Evolutionary conservation across 2,797 vertebrate species (phyloP), one percentile per base, ranked within the genome.

Genomic region (Tenualosa thibaudeaui): DNA sequence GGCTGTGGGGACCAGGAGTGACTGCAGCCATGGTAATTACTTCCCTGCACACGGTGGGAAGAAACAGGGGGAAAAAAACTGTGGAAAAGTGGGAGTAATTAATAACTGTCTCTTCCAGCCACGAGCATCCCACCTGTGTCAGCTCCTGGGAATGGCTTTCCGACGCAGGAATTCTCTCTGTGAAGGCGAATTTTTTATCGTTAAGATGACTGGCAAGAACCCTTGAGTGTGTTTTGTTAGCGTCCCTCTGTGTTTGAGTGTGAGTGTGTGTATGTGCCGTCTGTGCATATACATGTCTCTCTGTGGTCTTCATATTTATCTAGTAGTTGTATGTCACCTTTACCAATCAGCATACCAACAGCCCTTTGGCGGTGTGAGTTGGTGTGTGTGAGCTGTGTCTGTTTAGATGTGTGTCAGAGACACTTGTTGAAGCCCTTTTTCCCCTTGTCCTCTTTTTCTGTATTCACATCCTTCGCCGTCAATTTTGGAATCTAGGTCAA

Each of bases 21-120:
- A 78, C 40, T 10, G 83, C 49, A 82, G 83, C 90, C 91, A 89
- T 85, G 83, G 89, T 94, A 94, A 95, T 95, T 94, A 94, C 93
- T 94, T 93, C 90, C 90, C 89, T 87, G 85, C 68, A 54, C 31
- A 89, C 91, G 91, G 92, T 91, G 87, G 71, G 87, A 65, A 65
- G n/a, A 65, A 65, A 60, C 1, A 60, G 58, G 58, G 19, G 13
- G 9, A 65, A 65, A 43, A 75, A 75, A 75, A 91, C 91, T 91
- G 90, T 92, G 89, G 89, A 92, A 91, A 92, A 49, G 88, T 24
- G 87, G 89, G 90, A 90, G 93, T 93, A 94, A 95, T 94, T 95
- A 94, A 94, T 94, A 94, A 93, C 92, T 90, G 92, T 86, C 56
- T 90, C 54, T 82, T 84, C 65, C 75, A 75, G 86, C 49, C 89